phyloP scores from a whole-genome alignment of 2,113 vertebrate genomes.

The Hippotragus niger region DNA sequence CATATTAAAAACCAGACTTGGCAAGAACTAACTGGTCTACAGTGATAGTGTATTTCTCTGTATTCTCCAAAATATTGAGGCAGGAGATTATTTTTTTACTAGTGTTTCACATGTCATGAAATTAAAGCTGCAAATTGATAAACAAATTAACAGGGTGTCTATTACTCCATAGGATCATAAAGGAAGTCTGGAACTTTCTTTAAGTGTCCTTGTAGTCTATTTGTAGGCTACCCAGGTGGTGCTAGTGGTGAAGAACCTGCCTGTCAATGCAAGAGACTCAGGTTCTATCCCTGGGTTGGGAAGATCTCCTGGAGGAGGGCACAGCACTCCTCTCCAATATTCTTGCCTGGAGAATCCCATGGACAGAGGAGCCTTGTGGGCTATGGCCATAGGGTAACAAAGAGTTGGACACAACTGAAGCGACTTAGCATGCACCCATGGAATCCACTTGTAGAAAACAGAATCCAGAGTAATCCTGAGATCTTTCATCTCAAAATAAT shows the following conservation, averaged over 20 bases:
- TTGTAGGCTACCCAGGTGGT: not conserved
- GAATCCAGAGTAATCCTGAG: not conserved
- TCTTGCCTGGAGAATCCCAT: not conserved
- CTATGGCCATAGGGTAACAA: not conserved
- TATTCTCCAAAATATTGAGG: constrained; percentile 54
- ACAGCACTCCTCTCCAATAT: not conserved
- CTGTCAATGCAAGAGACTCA: not conserved
- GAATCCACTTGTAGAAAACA: not conserved
- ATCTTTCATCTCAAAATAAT: not conserved
- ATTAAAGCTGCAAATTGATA: constrained; percentile 7
- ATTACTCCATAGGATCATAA: not conserved
- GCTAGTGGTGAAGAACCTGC: not conserved
- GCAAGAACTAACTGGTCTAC: constrained; percentile 58
- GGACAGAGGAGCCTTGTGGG: not conserved
- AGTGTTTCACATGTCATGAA: not conserved
- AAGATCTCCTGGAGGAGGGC: not conserved
- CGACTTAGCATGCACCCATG: not conserved
- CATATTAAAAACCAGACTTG: constrained; percentile 68
- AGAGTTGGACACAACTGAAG: not conserved
- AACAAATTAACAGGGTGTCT: not conserved
- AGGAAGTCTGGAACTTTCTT: not conserved
- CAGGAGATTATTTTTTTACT: not conserved
- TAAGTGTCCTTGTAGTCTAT: not conserved
- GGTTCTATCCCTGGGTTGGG: not conserved
- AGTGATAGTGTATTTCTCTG: constrained; percentile 31